Evolutionary conservation across 2,888 invertebrate genomes (phyloP), one percentile per base, ranked within the genome.

Genomic region (Sympetrum striolatum): DNA sequence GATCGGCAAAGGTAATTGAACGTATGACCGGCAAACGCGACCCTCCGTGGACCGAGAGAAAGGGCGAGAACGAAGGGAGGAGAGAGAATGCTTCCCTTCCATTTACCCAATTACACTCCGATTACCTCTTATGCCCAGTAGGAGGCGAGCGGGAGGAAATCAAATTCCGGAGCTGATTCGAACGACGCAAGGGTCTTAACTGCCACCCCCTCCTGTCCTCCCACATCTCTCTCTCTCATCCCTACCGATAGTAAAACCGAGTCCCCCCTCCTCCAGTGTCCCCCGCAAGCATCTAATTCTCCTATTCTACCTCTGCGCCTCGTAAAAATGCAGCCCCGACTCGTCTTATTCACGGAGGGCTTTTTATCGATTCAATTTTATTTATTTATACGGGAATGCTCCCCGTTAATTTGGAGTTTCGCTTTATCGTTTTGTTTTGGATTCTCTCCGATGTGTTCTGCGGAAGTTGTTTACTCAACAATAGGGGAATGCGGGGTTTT

Each of bases 61-160:
- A 48, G 82, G 35, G 31, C 35, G 15, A 31, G 82, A 22, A 14
- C 10, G 48, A 48, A 6, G n/a, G 37, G 31, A 81, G 48, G 37
- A n/a, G 10, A 22, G 58, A 15, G 53, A 31, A 22, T 35, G 82
- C 35, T 82, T 82, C 82, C 82, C 86, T 86, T 86, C 86, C 86
- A 86, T 60, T 86, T 86, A 60, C 86, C 60, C 86, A 86, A 86
- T 86, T 86, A 86, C 86, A 86, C 86, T 86, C 86, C 86, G 86
- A 86, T 86, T 86, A 86, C 86, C 86, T 86, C 86, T 86, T 86
- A 86, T 86, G 86, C 60, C 86, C 86, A 37, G 86, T 86, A 60
- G 58, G 25, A 86, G 86, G 86, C 86, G 86, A 86, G 37, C 60
- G 86, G 82, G 86, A 86, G 86, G 86, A 86, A 86, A 86, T 86